Base-by-base conservation (phyloP, 2,113 vertebrate genomes). In the Grallaria varia region DNA sequence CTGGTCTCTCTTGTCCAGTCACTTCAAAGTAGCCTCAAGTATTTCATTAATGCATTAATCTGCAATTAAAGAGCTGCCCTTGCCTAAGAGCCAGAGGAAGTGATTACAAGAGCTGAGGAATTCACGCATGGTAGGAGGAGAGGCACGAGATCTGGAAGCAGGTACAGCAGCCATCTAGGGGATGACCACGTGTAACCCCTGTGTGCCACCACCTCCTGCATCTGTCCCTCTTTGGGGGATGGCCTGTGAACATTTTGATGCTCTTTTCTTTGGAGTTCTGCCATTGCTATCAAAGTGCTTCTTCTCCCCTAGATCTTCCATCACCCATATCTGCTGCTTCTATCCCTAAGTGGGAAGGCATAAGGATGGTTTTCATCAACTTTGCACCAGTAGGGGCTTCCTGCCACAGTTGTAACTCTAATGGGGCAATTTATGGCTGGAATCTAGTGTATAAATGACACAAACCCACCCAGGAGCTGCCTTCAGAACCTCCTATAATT, bases 401-500 rank as follows among this genome's bases (percentile, higher is more conserved):
- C 47, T 71, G 69, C 56, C 49, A 52, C 64, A 60, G 40, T 16
- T 9, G 37, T 84, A 71, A 59, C 44, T 73, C 60, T 94, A 31
- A 56, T 45, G 21, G 56, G 58, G 60, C n/a, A 76, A 55, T 69
- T 75, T 53, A 56, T 68, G 49, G 28, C 83, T 87, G 80, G 53
- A 87, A 89, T 59, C 44, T 63, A 49, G 67, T 17, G 18, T 45
- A 1, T 49, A 92, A 93, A 64, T 81, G 55, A 59, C 66, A 78
- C n/a, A 90, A 84, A 89, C 28, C 56, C 69, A 74, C 68, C 60
- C 52, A 72, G 66, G 37, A 87, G 58, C 44, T 68, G 44, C 60
- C 60, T 90, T 81, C 64, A 88, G 60, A 88, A 78, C 49, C 82
- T 86, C 83, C 90, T 96, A 39, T 88, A 96, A 93, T 94, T 93